A percentile compares a stretch with the other conserved stretches of the same genome.
Evolutionary conservation across 2,113 vertebrate species (phyloP).

Genomic region (Tautogolabrus adspersus): DNA sequence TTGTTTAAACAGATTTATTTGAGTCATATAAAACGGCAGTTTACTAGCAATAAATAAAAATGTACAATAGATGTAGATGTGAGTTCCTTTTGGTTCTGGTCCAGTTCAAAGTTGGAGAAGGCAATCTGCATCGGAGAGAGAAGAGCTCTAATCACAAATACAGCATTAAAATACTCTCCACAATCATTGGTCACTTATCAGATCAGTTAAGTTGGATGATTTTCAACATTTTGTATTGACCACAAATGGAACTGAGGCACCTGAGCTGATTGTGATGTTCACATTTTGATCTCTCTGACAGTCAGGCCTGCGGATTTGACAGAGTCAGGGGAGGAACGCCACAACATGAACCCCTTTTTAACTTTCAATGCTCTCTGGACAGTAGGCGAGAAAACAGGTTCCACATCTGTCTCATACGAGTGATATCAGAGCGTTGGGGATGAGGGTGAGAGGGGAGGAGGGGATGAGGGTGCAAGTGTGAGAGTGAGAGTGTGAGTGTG

Average conservation of each 20-base stretch:
- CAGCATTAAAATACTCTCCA: constrained; percentile 2
- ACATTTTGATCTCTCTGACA: constrained; percentile 53
- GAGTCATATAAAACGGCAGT: constrained; percentile 67
- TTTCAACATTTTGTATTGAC: background rate
- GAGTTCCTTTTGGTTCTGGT: constrained; percentile 60
- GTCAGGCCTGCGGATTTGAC: constrained; percentile 54
- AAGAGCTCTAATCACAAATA: background rate
- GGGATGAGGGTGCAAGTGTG: constrained; percentile 33
- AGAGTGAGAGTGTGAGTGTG: constrained; percentile 54
- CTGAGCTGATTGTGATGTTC: constrained; percentile 22
- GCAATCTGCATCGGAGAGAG: constrained; percentile 67
- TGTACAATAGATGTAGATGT: constrained; percentile 50
- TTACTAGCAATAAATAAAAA: constrained; percentile 68
- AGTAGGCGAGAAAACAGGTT: constrained; percentile 80
- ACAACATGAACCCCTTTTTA: constrained; percentile 60
- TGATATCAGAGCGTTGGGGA: constrained; percentile 64
- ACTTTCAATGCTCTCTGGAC: constrained; percentile 78
- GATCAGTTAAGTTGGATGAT: background rate
- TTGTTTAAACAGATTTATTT: constrained; percentile 55
- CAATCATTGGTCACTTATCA: background rate
- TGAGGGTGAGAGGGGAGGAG: constrained; percentile 18
- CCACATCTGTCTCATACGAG: constrained; percentile 84
- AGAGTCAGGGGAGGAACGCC: constrained; percentile 44
- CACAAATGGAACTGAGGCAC: constrained; percentile 8
- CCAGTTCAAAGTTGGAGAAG: constrained; percentile 47